phyloP scores from a whole-genome alignment of 2,113 vertebrate genomes.

The zebrafish (Danio rerio) region DNA sequence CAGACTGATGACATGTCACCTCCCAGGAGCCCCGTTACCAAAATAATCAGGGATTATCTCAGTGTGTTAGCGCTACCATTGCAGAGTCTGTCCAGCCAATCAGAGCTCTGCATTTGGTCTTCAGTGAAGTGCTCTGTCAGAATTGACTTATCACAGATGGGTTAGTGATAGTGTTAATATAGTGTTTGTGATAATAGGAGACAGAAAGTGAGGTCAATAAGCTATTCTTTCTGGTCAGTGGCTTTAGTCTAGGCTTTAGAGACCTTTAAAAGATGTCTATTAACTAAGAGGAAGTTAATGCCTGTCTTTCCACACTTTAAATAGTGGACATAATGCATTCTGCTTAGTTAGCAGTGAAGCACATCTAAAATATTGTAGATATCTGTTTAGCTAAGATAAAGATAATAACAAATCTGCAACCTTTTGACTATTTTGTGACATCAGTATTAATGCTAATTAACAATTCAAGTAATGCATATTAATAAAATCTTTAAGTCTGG shows the following conservation, averaged over 20 bases:
- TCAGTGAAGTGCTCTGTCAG: neutral
- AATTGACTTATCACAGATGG: slow-evolving; percentile 19
- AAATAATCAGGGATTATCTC: slow-evolving; percentile 37
- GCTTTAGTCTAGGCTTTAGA: neutral
- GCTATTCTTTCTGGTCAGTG: neutral
- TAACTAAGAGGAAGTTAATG: neutral
- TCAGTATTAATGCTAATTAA: neutral
- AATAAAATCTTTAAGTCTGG: neutral
- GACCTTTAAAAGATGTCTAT: neutral
- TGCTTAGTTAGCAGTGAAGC: neutral
- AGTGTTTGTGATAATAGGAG: slow-evolving; percentile 9
- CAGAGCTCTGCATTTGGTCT: neutral
- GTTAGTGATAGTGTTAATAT: neutral
- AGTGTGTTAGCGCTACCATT: slow-evolving; percentile 20
- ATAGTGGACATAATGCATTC: neutral
- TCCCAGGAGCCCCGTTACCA: slow-evolving; percentile 33
- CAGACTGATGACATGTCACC: slow-evolving; percentile 33
- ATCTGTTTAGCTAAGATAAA: neutral
- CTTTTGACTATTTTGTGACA: neutral
- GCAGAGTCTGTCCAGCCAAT: slow-evolving; percentile 5
- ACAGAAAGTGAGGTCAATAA: neutral
- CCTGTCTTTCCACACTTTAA: slow-evolving; percentile 11
- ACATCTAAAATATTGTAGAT: neutral
- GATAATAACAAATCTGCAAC: neutral
- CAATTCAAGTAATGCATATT: neutral